Percentiles rank a stretch among this genome's conserved stretches.
These are phyloP conservation scores for Metridium senile DNA, from an alignment of 92 coral and sea anemone genomes.

Conservation along the genomic window DNA sequence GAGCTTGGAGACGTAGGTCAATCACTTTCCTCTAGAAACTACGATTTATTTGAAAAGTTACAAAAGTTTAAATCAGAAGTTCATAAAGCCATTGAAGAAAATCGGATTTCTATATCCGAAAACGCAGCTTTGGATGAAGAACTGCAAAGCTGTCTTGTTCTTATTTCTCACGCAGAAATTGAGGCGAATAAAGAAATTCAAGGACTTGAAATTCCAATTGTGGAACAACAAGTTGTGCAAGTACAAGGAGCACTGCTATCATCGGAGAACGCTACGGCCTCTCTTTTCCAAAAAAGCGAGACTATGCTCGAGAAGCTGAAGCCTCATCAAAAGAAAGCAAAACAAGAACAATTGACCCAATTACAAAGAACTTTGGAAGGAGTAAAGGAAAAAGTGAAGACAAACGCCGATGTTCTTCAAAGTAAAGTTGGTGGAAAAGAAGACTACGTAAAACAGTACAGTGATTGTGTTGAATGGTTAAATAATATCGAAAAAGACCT, in stretches of 20 bases:
- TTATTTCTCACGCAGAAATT: slow-evolving; percentile 53
- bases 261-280: slow-evolving; percentile 47
- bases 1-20: slow-evolving; percentile 30
- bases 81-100: slow-evolving; percentile 38
- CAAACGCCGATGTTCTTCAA: slow-evolving; percentile 47
- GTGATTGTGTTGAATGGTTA: slow-evolving; percentile 58
- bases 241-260: slow-evolving; percentile 44
- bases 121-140: slow-evolving; percentile 48
- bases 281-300: slow-evolving; percentile 37
- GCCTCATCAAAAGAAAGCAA: slow-evolving; percentile 56
- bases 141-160: slow-evolving; percentile 53
- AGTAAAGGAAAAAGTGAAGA: slow-evolving; percentile 55
- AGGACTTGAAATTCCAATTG: slow-evolving; percentile 22
- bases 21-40: slow-evolving; percentile 34
- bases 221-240: slow-evolving; percentile 45
- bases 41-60: slow-evolving; percentile 55
- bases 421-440: slow-evolving; percentile 39
- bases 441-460: slow-evolving; percentile 46
- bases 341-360: slow-evolving; percentile 43
- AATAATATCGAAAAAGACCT: slow-evolving; percentile 46
- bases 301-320: slow-evolving; percentile 48
- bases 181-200: slow-evolving; percentile 31
- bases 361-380: slow-evolving; percentile 58
- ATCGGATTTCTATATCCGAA: slow-evolving; percentile 42
- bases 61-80: slow-evolving; percentile 57